These are phyloP conservation scores for Chionodraco myersi DNA, from an alignment of 2,113 vertebrate genomes.

Conservation along the genomic window DNA sequence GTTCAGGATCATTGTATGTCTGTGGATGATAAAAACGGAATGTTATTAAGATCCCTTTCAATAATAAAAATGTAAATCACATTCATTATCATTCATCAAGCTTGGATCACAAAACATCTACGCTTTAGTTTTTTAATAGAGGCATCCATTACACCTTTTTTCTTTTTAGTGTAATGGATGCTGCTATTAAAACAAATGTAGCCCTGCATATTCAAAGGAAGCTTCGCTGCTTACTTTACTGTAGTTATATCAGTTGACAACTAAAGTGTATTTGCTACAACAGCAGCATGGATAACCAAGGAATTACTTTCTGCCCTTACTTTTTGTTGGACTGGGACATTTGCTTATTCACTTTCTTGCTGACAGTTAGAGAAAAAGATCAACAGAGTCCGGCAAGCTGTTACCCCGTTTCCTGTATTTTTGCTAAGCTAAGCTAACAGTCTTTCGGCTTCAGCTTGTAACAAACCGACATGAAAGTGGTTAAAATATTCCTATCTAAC, in stretches of 20 bases:
- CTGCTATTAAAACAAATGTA: neutral
- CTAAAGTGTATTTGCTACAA: neutral
- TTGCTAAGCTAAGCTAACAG: conserved; percentile 1
- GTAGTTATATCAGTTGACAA: neutral
- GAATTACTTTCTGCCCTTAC: neutral
- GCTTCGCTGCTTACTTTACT: neutral
- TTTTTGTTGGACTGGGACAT: conserved; percentile 6
- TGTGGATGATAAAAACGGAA: conserved; percentile 67
- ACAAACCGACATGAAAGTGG: neutral
- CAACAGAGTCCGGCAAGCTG: neutral
- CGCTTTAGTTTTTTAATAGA: neutral
- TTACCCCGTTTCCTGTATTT: neutral
- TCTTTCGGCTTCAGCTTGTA: neutral
- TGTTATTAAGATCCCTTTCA: conserved; percentile 7
- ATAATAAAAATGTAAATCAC: neutral
- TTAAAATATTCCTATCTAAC: neutral
- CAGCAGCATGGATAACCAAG: conserved; percentile 17
- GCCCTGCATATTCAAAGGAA: neutral
- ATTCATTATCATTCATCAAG: conserved; percentile 7
- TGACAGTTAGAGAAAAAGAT: neutral
- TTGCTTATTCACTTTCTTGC: neutral
- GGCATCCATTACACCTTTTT: conserved; percentile 16
- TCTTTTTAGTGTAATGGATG: neutral
- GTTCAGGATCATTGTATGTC: conserved; percentile 94
- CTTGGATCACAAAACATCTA: neutral